These are phyloP conservation scores for Brachionus sp. DNA, from an alignment of 1,140 invertebrate genomes.

Conservation along the genomic window DNA sequence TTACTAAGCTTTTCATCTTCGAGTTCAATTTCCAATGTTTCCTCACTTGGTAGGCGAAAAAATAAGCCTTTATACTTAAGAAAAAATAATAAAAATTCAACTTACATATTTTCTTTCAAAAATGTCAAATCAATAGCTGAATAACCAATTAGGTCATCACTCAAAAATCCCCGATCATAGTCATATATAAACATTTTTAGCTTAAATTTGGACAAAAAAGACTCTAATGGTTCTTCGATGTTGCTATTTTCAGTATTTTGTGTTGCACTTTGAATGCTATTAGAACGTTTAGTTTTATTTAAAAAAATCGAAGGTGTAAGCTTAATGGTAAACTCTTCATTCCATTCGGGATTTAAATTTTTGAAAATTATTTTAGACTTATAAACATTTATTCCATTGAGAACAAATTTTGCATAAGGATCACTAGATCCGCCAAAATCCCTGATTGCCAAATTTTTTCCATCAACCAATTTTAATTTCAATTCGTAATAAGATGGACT, in stretches of 20 bases:
- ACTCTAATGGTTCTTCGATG: slow-evolving; percentile 68
- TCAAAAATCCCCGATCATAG: slow-evolving; percentile 84
- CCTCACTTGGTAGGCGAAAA: slow-evolving; percentile 60
- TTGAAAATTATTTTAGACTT: slow-evolving; percentile 60
- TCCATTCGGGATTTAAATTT: slow-evolving; percentile 63
- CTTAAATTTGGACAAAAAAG: slow-evolving; percentile 72
- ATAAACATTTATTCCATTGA: slow-evolving; percentile 56
- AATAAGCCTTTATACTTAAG: slow-evolving; percentile 26
- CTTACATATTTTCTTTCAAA: slow-evolving; percentile 74
- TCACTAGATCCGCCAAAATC: slow-evolving; percentile 56
- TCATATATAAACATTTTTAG: slow-evolving; percentile 71
- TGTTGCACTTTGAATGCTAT: not conserved
- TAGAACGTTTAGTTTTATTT: slow-evolving; percentile 35
- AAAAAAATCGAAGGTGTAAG: not conserved
- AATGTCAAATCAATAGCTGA: slow-evolving; percentile 77
- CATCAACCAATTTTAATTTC: not conserved
- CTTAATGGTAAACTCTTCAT: slow-evolving; percentile 59
- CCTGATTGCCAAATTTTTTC: slow-evolving; percentile 33
- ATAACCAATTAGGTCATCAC: slow-evolving; percentile 96
- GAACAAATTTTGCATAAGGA: slow-evolving; percentile 63
- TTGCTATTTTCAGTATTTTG: slow-evolving; percentile 44
- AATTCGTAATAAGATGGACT: slow-evolving; percentile 6
- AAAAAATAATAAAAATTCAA: slow-evolving; percentile 16
- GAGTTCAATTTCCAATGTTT: slow-evolving; percentile 69
- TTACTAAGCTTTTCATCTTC: slow-evolving; percentile 56